Base-by-base conservation (phyloP, 1,140 invertebrate species). In the Drosophila fuyamai region DNA sequence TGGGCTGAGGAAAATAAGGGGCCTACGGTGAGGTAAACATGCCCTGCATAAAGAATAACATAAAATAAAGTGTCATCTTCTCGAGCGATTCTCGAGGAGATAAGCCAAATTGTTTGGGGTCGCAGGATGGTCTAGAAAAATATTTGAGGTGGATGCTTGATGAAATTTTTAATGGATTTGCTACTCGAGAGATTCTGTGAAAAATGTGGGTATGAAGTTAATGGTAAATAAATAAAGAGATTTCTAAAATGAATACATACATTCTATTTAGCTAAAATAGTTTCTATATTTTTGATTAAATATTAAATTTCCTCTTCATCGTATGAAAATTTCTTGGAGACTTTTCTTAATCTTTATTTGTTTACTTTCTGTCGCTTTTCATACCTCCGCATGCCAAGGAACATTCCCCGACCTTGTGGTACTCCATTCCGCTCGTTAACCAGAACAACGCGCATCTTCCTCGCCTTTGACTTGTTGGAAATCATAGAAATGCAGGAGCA, bases 401-500 rank as follows among this genome's bases (percentile, higher is more conserved):
- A 56, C 13, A 71, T 41, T 47, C 36, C n/a, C 36, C 12, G 36
- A 40, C 43, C 16, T 9, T 13, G 35, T 65, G 62, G 38, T 65
- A 32, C 43, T 68, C 32, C 61, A 55, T 46, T 70, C 67, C 58
- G 68, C 68, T 72, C 66, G 66, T 72, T 72, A 71, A 36, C 67
- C 51, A 57, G 61, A 29, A 51, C 46, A 68, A 43, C 59, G 60
- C 38, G 43, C 58, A 16, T 8, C 27, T 8, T 16, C 14, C 40
- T 27, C 14, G 10, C 32, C 3, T 44, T 47, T 51, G 18, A 44
- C 38, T 29, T 40, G 68, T 7, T 56, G 56, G 46, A 74, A 29
- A 58, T 62, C 48, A 59, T 58, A 61, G 61, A 76, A 76, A 60
- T 86, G 82, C 82, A 88, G 83, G 66, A 63, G 67, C 36, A 41